These are phyloP conservation scores for Craniophora ligustri DNA, from an alignment of 2,888 invertebrate species.

Conservation along the genomic window DNA sequence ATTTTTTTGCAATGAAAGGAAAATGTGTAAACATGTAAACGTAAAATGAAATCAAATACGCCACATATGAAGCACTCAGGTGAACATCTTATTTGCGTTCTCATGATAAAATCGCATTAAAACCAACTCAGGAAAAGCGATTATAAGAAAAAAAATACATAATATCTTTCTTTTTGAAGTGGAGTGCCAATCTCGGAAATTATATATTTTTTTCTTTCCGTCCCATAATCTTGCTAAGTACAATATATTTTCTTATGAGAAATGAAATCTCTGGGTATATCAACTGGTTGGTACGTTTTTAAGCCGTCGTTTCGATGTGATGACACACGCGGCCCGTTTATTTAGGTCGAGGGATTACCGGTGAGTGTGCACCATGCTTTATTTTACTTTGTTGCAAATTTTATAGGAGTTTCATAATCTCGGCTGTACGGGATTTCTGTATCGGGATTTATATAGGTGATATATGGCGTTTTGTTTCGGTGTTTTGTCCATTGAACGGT, in stretches of 20 bases:
- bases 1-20: slow-evolving; percentile 17
- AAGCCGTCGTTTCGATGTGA: slow-evolving; percentile 53
- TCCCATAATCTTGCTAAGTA: slow-evolving; percentile 65
- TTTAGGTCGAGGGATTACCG: slow-evolving; percentile 57
- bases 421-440: slow-evolving; percentile 26
- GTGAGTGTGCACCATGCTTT: slow-evolving; percentile 47
- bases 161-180: slow-evolving; percentile 61
- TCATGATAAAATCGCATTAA: slow-evolving; percentile 61
- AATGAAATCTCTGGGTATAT: slow-evolving; percentile 54
- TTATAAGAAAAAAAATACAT: slow-evolving; percentile 62
- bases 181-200: slow-evolving; percentile 68
- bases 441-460: slow-evolving; percentile 33
- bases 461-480: slow-evolving; percentile 20
- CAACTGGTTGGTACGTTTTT: slow-evolving; percentile 53
- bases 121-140: slow-evolving; percentile 59
- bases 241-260: slow-evolving; percentile 64
- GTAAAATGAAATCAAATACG: slow-evolving; percentile 54
- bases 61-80: slow-evolving; percentile 37
- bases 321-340: slow-evolving; percentile 57
- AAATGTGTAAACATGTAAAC: slow-evolving; percentile 36
- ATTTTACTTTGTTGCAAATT: slow-evolving; percentile 55
- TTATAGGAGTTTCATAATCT: slow-evolving; percentile 56
- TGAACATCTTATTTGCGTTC: slow-evolving; percentile 57
- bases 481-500: not conserved
- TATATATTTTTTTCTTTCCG: slow-evolving; percentile 64